These are phyloP conservation scores for Potamilus streckersoni DNA, from an alignment of 1,140 invertebrate genomes.

Conservation along the genomic window DNA sequence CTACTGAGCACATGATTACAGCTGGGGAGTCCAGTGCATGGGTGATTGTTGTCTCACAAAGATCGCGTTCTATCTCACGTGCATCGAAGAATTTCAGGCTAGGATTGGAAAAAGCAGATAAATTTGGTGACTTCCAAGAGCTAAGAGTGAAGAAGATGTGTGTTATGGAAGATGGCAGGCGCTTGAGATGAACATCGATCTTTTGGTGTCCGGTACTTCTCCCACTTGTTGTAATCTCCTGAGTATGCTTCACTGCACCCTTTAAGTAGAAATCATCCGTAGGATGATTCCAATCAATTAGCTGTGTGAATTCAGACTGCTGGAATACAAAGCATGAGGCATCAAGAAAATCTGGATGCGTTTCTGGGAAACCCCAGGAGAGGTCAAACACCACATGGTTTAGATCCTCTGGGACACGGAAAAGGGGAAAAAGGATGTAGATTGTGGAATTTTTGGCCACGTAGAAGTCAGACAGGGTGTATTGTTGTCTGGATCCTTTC, in stretches of 20 bases:
- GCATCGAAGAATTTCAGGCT: constrained; percentile 10
- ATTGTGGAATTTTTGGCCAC: not conserved
- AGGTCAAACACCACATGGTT: no score
- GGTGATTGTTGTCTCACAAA: constrained; percentile 11
- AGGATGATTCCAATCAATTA: not conserved
- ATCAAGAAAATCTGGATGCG: no score
- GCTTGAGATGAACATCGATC: constrained; percentile 10
- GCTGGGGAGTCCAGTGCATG: constrained; percentile 14
- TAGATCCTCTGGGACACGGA: no score
- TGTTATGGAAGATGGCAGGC: constrained; percentile 1
- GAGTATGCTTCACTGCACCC: not conserved
- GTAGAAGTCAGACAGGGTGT: not conserved
- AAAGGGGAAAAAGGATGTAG: no score
- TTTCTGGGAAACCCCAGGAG: no score
- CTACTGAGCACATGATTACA: constrained; percentile 12
- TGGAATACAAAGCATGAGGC: not conserved
- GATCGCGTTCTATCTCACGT: not conserved
- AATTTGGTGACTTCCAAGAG: constrained; percentile 19
- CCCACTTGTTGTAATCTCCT: not conserved
- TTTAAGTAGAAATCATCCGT: not conserved
- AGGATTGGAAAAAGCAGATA: constrained; percentile 10
- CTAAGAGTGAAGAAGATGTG: constrained; percentile 18
- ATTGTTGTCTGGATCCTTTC: not conserved
- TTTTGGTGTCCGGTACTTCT: constrained; percentile 10
- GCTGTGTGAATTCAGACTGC: not conserved